These are phyloP conservation scores for Uropetala carovei DNA, from an alignment of 2,888 invertebrate species.

Conservation along the genomic window DNA sequence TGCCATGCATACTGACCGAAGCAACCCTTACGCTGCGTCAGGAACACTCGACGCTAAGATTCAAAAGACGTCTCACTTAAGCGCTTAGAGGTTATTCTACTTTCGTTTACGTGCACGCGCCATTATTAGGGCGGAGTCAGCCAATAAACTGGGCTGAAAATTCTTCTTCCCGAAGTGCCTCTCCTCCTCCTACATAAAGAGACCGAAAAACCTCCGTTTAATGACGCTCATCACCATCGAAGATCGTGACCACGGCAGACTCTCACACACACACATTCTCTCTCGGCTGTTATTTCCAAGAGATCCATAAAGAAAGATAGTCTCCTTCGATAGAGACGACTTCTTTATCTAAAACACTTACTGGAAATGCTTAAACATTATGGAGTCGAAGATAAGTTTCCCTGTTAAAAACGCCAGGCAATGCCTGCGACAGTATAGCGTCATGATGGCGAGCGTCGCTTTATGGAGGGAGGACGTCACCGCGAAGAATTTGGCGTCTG, in stretches of 20 bases:
- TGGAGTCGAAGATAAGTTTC: constrained; percentile 29
- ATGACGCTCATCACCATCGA: not conserved
- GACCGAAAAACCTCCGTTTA: too few species aligned
- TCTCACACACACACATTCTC: not conserved
- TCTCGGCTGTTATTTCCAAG: not conserved
- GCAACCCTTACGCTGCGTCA: too few species aligned
- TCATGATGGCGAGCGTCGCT: not conserved
- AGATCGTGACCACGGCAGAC: not conserved
- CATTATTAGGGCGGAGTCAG: too few species aligned
- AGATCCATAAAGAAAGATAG: not conserved
- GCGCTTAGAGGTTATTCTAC: too few species aligned
- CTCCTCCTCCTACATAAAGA: too few species aligned
- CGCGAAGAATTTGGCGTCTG: not conserved
- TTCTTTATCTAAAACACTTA: constrained; percentile 56
- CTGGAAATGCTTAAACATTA: constrained; percentile 49
- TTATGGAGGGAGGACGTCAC: not conserved
- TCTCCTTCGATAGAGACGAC: not conserved
- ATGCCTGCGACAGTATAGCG: not conserved
- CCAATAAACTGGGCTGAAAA: too few species aligned
- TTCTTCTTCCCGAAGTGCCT: too few species aligned
- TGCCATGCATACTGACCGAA: too few species aligned
- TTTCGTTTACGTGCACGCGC: too few species aligned
- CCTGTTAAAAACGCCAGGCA: not conserved
- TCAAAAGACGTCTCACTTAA: too few species aligned
- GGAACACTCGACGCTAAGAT: too few species aligned